Evolutionary conservation across 1,140 invertebrate species (phyloP), one percentile per base, ranked within the genome.

Genomic region (Drosophila paulistorum): DNA sequence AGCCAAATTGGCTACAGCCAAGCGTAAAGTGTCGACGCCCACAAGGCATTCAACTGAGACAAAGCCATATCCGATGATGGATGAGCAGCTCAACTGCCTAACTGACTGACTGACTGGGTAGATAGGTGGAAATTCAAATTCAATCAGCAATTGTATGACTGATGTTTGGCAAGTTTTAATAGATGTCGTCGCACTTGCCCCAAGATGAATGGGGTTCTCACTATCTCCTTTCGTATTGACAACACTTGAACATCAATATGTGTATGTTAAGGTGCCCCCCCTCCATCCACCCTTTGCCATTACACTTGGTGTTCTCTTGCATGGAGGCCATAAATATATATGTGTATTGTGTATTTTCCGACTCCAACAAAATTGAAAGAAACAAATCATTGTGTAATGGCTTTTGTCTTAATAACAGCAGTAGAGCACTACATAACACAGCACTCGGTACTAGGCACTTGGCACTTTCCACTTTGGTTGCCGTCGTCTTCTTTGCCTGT

Each of bases 1-100:
- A 86, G 79, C 71, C 68, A 85, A 85, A 85, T 85, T 85, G 83
- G 79, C 39, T 57, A 54, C 66, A 86, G 58, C 76, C 64, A 77
- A 76, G 78, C 83, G 68, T 72, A 65, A 86, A 86, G 67, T 86
- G 82, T 76, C 74, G 74, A 51, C 74, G 66, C 74, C 74, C 64
- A 65, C 74, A 45, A 62, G 14, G 23, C 20, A 48, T 30, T 60
- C 39, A 37, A 17, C 20, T 30, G 17, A 64, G 66, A 68, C 62
- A 55, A 60, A 60, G 33, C 39, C 14, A 35, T 13, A 35, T 39
- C 37, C 23, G 14, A 65, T 76, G 74, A 76, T 76, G 66, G 74
- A 76, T 76, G 66, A 68, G 71, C 54, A 26, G 13, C n/a, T 13
- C n/a, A 48, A 48, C 45, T 48, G 45, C 23, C 23, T 26, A 26